A percentile compares a stretch with the other conserved stretches of the same genome.
Evolutionary conservation across 1,140 invertebrate genomes (phyloP).

Genomic region (Leptinotarsa texana): DNA sequence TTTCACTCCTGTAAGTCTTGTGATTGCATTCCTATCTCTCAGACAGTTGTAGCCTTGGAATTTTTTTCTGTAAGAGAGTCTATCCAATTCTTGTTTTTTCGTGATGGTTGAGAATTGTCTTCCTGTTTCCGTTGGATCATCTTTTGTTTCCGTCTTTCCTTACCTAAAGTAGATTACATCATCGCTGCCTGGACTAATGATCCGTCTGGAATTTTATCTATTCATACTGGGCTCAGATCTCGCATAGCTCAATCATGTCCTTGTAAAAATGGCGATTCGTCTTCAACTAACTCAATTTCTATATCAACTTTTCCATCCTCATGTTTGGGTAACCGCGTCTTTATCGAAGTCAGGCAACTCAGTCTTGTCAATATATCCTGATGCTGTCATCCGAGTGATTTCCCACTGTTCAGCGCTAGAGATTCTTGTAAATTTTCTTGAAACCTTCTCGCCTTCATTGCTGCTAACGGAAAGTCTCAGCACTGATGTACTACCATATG

Average conservation of each 20-base stretch:
- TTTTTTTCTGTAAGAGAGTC: constrained; percentile 84
- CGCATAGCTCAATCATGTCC: constrained; percentile 84
- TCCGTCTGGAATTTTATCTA: constrained; percentile 99
- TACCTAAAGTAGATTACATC: constrained; percentile 98
- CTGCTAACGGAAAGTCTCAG: constrained; percentile 69
- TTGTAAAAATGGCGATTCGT: constrained; percentile 94
- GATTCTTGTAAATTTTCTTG: constrained; percentile 77
- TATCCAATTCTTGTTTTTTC: constrained; percentile 91
- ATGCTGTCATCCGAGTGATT: constrained; percentile 77
- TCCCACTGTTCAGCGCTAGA: constrained; percentile 94
- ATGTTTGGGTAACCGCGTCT: constrained; percentile 81
- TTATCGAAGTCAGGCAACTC: constrained; percentile 92
- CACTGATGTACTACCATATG: constrained; percentile 64
- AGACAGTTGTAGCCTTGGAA: constrained; percentile 57
- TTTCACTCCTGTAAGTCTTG: constrained; percentile 99
- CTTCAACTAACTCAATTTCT: constrained; percentile 98
- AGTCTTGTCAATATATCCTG: constrained; percentile 78
- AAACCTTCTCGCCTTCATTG: constrained; percentile 76
- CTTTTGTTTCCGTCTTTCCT: constrained; percentile 92
- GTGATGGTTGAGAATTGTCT: constrained; percentile 81
- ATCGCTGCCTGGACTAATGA: constrained; percentile 97
- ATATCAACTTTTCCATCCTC: constrained; percentile 97
- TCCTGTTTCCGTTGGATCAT: constrained; percentile 92
- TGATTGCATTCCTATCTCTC: constrained; percentile 78
- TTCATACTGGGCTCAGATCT: constrained; percentile 92